Evolutionary conservation across 2,888 invertebrate species (phyloP).

Genomic region (Drosophila austrosaltans): DNA sequence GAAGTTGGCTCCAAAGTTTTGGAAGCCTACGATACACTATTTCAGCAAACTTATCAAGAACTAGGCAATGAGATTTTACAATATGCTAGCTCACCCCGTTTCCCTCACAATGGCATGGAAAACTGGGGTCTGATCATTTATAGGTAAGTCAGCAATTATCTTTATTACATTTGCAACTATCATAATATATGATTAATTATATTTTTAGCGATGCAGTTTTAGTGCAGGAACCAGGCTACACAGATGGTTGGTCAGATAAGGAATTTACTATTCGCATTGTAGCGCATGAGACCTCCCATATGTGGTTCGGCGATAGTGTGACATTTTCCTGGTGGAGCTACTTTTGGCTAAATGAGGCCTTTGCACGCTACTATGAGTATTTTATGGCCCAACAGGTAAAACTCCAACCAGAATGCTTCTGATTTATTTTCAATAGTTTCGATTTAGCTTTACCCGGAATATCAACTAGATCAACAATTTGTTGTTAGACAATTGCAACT

Average conservation of each 20-base stretch:
- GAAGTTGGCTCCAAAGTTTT: slow-evolving; percentile 53
- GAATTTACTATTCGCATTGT: slow-evolving; percentile 85
- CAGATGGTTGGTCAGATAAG: slow-evolving; percentile 72
- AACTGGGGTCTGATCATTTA: slow-evolving; percentile 95
- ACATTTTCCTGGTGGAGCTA: slow-evolving; percentile 85
- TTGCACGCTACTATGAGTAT: slow-evolving; percentile 90
- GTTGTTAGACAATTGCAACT: slow-evolving; percentile 88
- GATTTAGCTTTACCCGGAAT: slow-evolving; percentile 86
- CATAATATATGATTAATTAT: background rate
- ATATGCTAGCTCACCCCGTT: slow-evolving; percentile 91
- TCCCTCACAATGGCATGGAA: slow-evolving; percentile 92
- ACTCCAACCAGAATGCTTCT: background rate
- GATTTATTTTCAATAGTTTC: slow-evolving; percentile 79
- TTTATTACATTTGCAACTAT: background rate
- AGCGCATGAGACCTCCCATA: slow-evolving; percentile 85
- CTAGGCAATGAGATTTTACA: slow-evolving; percentile 88
- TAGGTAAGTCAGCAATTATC: slow-evolving; percentile 85
- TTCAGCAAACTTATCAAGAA: slow-evolving; percentile 86
- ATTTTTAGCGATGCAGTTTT: slow-evolving; percentile 64
- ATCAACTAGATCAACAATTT: slow-evolving; percentile 88
- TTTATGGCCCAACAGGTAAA: slow-evolving; percentile 82
- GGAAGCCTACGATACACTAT: slow-evolving; percentile 86
- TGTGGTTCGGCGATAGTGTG: slow-evolving; percentile 87
- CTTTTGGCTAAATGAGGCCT: slow-evolving; percentile 88
- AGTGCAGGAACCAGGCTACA: slow-evolving; percentile 62